These are phyloP conservation scores for Pocillopora damicornis DNA, from an alignment of 64 coral and sea anemone species.

Conservation along the genomic window DNA sequence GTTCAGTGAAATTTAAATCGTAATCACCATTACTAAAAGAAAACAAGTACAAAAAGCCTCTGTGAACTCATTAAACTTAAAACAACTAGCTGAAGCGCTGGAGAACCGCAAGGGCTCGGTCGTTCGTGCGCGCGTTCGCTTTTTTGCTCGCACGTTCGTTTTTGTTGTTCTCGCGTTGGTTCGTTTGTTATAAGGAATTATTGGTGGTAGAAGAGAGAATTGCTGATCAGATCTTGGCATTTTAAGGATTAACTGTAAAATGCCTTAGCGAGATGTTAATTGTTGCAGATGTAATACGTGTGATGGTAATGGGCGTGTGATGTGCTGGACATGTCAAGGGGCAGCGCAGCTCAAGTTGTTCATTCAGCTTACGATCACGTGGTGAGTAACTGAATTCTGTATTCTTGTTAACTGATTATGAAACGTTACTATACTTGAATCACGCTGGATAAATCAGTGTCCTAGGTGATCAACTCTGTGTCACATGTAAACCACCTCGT, in stretches of 20 bases:
- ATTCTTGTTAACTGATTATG: too few relatives aligned
- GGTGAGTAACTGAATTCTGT: constrained; percentile 11
- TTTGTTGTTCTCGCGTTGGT: too few relatives aligned
- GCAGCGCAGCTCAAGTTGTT: constrained; percentile 62
- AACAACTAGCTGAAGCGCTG: too few relatives aligned
- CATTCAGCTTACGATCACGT: constrained; percentile 69
- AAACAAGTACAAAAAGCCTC: background rate
- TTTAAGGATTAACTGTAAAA: background rate
- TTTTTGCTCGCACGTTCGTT: too few relatives aligned
- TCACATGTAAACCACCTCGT: too few relatives aligned
- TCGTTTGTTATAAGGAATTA: background rate
- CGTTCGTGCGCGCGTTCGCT: too few relatives aligned
- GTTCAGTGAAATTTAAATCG: background rate
- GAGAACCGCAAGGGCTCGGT: too few relatives aligned
- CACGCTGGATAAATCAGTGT: too few relatives aligned
- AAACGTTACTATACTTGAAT: too few relatives aligned
- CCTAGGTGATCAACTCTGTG: too few relatives aligned
- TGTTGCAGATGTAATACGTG: constrained; percentile 68
- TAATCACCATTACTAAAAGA: too few relatives aligned
- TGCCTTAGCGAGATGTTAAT: background rate
- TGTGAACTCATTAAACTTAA: too few relatives aligned
- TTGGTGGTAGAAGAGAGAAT: background rate
- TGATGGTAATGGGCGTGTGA: constrained; percentile 59
- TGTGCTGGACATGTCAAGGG: constrained; percentile 69
- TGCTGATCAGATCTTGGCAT: background rate